Percentiles rank a stretch among this genome's conserved stretches.
phyloP scores from a whole-genome alignment of 2,888 invertebrate species.

The Podotricha telesiphe region DNA sequence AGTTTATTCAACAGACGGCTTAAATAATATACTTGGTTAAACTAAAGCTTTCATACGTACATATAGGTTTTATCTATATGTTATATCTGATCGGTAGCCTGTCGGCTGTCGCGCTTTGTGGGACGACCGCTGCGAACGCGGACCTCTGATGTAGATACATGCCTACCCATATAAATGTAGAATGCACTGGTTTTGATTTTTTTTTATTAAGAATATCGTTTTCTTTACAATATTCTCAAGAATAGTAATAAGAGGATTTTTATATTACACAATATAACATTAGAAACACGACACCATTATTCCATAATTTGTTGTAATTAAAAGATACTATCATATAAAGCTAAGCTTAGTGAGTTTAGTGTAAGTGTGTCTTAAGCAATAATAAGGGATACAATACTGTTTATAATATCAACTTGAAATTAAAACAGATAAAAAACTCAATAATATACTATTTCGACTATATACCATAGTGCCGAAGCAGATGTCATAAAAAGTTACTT shows the following conservation, averaged over 20 bases:
- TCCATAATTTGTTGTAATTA: too few relatives aligned
- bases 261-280: too few relatives aligned
- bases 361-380: too few relatives aligned
- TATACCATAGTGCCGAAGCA: neutral
- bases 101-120: conserved; percentile 58
- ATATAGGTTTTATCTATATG: conserved; percentile 38
- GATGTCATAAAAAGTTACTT: conserved; percentile 9
- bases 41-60: conserved; percentile 34
- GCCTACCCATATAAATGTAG: neutral
- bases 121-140: conserved; percentile 49
- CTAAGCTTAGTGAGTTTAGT: too few relatives aligned
- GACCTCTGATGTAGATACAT: conserved; percentile 4
- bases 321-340: too few relatives aligned
- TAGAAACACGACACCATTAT: too few relatives aligned
- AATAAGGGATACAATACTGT: too few relatives aligned
- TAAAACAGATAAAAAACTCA: neutral
- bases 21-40: conserved; percentile 35
- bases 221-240: neutral
- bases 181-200: neutral
- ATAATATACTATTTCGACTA: neutral
- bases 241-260: too few relatives aligned
- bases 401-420: neutral
- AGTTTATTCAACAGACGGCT: neutral
- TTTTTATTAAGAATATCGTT: neutral
- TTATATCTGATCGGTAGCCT: conserved; percentile 49